Evolutionary conservation across 2,113 vertebrate genomes (phyloP), one percentile per base, ranked within the genome.

Genomic region (Poecilia latipinna): DNA sequence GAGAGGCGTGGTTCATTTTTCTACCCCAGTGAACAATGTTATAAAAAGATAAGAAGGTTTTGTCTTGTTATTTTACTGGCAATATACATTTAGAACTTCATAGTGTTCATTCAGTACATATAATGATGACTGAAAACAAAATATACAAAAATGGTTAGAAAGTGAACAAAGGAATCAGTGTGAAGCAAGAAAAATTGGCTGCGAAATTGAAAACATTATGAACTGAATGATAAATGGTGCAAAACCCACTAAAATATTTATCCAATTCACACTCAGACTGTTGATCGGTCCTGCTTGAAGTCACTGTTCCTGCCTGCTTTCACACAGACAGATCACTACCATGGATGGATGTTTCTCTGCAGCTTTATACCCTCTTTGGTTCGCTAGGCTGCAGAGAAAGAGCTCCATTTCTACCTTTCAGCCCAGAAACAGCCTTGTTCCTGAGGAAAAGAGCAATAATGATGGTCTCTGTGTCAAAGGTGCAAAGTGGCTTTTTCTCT

Each of bases 371-470:
- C 44, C 44, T 51, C 15, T 15, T 32, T 57, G 44, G 62, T 65
- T 54, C 42, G 60, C 29, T 35, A 22, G 13, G 8, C 8, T 12
- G 0, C 57, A 44, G 54, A 51, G 42, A 51, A 65, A 74, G 62
- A 4, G 44, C 4, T 65, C 44, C 44, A 65, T 24, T 35, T 74
- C 29, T 65, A 7, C 31, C 63, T 22, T 65, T 72, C 39, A 33
- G 13, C 61, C 31, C 10, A 64, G 39, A 51, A 73, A 48, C n/a
- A 51, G 39, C 8, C 61, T 32, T 28, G 29, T 35, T 44, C 28
- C 71, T 32, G 28, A 26, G 39, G 71, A 73, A 54, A 31, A 51
- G 10, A 35, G 62, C 42, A 35, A 35, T 54, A 74, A 74, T 74
- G 32, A 72, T 22, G 26, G 60, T 32, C 26, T 39, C 35, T 73